These are phyloP conservation scores for Lottia scabra DNA, from an alignment of 2,888 invertebrate species.

Conservation along the genomic window DNA sequence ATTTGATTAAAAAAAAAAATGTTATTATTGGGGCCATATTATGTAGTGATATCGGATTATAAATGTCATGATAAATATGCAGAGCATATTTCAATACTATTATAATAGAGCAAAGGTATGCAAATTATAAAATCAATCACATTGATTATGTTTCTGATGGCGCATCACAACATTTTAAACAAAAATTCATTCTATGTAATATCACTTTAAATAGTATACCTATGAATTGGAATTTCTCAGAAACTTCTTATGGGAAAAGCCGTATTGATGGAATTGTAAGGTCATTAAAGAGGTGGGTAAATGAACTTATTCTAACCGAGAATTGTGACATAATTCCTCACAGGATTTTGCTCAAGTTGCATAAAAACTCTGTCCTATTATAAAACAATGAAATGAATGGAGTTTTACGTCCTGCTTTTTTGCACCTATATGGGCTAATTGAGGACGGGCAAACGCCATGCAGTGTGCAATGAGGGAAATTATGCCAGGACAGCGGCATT, in stretches of 20 bases:
- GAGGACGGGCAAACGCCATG: too few species aligned
- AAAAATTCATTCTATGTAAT: not conserved
- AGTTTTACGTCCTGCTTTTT: too few species aligned
- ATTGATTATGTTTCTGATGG: constrained; percentile 8
- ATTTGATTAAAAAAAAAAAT: too few species aligned
- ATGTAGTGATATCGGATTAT: not conserved
- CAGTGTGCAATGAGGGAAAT: too few species aligned
- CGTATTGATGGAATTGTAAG: constrained; percentile 10
- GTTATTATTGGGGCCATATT: not conserved
- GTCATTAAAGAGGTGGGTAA: constrained; percentile 8
- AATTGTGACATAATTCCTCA: not conserved
- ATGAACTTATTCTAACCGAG: not conserved
- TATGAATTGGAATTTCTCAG: constrained; percentile 3
- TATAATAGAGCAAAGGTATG: not conserved
- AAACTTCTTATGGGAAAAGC: constrained; percentile 9
- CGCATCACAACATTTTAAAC: constrained; percentile 10
- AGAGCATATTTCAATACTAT: constrained; percentile 2
- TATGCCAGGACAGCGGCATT: too few species aligned
- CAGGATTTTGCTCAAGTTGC: not conserved
- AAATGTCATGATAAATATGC: constrained; percentile 15
- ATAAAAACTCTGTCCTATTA: not conserved
- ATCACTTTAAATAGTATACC: not conserved
- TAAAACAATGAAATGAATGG: too few species aligned
- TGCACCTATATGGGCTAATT: too few species aligned
- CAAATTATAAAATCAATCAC: not conserved